These are phyloP conservation scores for Thymelicus acteon DNA, from an alignment of 2,888 invertebrate genomes.

Conservation along the genomic window DNA sequence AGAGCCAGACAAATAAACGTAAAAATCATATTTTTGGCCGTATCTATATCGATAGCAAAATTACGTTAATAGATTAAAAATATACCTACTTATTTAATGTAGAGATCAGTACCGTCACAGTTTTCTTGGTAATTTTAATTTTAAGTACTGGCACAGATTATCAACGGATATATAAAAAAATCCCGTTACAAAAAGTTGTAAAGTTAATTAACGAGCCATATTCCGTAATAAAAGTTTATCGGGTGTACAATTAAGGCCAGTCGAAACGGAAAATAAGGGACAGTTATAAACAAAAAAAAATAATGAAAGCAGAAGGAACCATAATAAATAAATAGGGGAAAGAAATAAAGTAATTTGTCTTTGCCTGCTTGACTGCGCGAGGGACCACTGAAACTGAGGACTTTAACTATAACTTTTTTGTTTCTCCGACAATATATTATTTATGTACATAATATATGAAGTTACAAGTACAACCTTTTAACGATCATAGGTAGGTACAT, in stretches of 20 bases:
- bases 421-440: not conserved
- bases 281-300: slow-evolving; percentile 60
- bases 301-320: slow-evolving; percentile 58
- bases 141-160: too few relatives aligned
- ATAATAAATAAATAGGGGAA: slow-evolving; percentile 64
- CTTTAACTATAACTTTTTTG: slow-evolving; percentile 38
- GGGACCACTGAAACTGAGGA: slow-evolving; percentile 43
- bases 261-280: slow-evolving; percentile 54
- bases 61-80: too few relatives aligned
- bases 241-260: slow-evolving; percentile 37
- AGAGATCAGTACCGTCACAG: too few relatives aligned
- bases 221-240: slow-evolving; percentile 36
- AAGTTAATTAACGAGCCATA: slow-evolving; percentile 38
- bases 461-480: too few relatives aligned
- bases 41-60: too few relatives aligned
- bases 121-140: too few relatives aligned
- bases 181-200: slow-evolving; percentile 39
- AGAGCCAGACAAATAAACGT: too few relatives aligned
- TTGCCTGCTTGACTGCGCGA: slow-evolving; percentile 53
- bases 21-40: too few relatives aligned
- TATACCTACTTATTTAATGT: too few relatives aligned
- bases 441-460: too few relatives aligned
- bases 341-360: slow-evolving; percentile 73
- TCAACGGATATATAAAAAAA: not conserved
- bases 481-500: too few relatives aligned